Conservation (phyloP, 2,113 vertebrate genomes). For the Cepphus grylle region DNA sequence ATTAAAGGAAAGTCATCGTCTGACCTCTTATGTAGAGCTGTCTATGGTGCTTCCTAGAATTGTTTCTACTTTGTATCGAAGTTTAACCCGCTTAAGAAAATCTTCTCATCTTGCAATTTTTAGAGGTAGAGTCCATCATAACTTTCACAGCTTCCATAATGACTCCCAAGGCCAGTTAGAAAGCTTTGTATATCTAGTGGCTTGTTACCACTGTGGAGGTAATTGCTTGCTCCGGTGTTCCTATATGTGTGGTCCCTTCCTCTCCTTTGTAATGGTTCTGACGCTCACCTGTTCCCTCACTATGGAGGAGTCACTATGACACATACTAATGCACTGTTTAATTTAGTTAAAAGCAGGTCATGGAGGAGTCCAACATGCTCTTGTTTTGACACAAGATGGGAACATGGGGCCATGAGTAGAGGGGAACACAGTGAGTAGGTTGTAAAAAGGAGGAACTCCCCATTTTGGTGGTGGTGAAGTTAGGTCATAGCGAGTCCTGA, state of each 20-base stretch:
- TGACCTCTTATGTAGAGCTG: not conserved
- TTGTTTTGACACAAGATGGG: not conserved
- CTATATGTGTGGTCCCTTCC: not conserved
- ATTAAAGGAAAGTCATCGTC: not conserved
- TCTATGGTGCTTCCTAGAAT: not conserved
- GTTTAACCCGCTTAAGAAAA: not conserved
- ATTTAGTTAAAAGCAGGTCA: not conserved
- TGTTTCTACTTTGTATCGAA: not conserved
- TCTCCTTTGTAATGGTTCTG: not conserved
- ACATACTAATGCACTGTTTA: not conserved
- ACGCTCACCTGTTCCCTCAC: not conserved
- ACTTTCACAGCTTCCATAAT: not conserved
- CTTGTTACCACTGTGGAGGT: not conserved
- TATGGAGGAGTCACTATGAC: not conserved
- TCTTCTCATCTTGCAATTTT: not conserved
- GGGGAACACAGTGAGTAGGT: not conserved
- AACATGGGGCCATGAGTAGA: not conserved
- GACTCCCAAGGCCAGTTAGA: not conserved
- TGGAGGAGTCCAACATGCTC: not conserved
- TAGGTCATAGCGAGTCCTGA: not conserved
- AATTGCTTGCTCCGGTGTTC: not conserved
- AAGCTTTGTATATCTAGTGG: not conserved
- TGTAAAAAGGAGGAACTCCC: not conserved
- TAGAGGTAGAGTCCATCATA: not conserved
- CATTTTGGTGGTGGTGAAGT: rapidly evolving